Evolutionary conservation across 2,797 vertebrate species (phyloP).

Genomic region (Hemitrygon akajei): DNA sequence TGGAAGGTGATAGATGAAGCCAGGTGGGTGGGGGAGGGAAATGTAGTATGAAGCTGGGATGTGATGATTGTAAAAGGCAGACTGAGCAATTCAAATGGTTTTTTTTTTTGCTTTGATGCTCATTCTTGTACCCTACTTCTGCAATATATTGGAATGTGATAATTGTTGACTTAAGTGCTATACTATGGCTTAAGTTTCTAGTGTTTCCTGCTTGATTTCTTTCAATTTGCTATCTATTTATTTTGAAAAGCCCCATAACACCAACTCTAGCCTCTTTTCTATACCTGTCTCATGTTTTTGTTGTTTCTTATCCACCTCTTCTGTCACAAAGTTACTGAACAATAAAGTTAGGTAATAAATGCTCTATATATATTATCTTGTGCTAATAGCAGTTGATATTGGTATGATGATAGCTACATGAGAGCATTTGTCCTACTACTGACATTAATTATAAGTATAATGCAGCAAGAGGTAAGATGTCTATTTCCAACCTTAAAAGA

Average conservation of each 20-base stretch:
- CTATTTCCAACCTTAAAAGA: neutral
- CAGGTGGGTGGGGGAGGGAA: too few relatives aligned
- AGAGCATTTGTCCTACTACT: neutral
- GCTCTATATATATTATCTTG: neutral
- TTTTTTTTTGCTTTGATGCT: neutral
- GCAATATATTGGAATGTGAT: neutral
- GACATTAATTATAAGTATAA: neutral
- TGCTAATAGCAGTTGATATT: neutral
- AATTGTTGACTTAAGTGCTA: neutral
- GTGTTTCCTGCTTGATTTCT: neutral
- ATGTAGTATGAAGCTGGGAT: too few relatives aligned
- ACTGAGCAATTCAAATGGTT: too few relatives aligned
- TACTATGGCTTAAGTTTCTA: too few relatives aligned
- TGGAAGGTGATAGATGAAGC: too few relatives aligned
- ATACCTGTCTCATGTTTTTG: neutral
- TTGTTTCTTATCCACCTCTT: neutral
- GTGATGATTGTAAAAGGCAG: too few relatives aligned
- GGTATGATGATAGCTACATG: neutral
- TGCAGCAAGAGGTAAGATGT: neutral
- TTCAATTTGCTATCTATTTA: neutral
- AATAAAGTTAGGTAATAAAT: neutral
- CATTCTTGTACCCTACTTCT: neutral
- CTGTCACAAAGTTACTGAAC: neutral
- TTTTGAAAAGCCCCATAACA: neutral
- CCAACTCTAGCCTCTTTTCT: neutral